Conservation (phyloP, 2,113 vertebrate genomes). For the Nycticryphes semicollaris region DNA sequence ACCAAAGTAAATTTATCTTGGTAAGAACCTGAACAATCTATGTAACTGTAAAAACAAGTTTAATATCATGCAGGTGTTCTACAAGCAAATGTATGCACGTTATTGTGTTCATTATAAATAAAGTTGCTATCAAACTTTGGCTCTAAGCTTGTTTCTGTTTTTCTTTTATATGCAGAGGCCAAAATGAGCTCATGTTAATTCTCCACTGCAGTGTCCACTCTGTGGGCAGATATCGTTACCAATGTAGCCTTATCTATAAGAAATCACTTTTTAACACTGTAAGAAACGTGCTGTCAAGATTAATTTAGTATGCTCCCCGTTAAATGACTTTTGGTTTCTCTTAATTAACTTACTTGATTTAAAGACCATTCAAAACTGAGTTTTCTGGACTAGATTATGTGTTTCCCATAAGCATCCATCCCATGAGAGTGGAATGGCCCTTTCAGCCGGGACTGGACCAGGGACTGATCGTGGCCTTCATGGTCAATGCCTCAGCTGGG, state of each 20-base stretch:
- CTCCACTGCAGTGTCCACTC: neutral
- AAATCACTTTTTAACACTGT: fast-evolving
- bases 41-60: slow-evolving; percentile 42
- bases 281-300: neutral
- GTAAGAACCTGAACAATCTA: neutral
- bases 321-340: neutral
- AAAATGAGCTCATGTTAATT: neutral
- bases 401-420: neutral
- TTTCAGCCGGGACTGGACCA: neutral
- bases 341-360: neutral
- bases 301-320: neutral
- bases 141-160: neutral
- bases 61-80: slow-evolving; percentile 50
- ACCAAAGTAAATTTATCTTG: slow-evolving; percentile 19
- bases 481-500: neutral
- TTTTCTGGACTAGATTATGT: neutral
- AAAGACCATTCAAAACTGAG: neutral
- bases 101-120: slow-evolving; percentile 15
- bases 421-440: neutral
- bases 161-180: neutral
- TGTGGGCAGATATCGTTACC: neutral
- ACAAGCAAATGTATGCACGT: neutral
- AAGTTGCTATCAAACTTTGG: slow-evolving; percentile 17
- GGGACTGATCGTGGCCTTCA: neutral
- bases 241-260: neutral